phyloP scores from a whole-genome alignment of 2,888 invertebrate genomes.

The Nezara viridula region DNA sequence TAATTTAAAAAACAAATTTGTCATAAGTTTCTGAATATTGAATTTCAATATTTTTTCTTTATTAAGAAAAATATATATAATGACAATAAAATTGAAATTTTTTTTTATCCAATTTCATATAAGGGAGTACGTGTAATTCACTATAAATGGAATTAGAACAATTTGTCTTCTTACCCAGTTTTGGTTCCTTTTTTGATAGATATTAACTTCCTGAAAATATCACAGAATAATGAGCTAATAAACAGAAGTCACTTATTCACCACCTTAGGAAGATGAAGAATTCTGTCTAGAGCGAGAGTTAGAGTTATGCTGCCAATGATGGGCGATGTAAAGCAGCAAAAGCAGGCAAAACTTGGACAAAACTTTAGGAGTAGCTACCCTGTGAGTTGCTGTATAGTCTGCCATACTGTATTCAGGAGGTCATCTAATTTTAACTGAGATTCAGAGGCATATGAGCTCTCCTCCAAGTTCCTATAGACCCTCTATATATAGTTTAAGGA shows the following conservation, averaged over 20 bases:
- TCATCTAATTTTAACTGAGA: constrained; percentile 57
- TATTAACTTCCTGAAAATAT: background rate
- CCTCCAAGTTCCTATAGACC: constrained; percentile 41
- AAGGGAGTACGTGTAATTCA: background rate
- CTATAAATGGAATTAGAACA: background rate
- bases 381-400: constrained; percentile 62
- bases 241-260: constrained; percentile 36
- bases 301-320: constrained; percentile 61
- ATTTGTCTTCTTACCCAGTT: constrained; percentile 32
- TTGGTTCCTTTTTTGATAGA: background rate
- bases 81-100: too few species aligned
- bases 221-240: background rate
- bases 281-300: background rate
- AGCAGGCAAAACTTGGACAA: constrained; percentile 61
- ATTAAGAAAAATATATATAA: too few species aligned
- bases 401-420: constrained; percentile 61
- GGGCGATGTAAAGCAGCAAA: constrained; percentile 62
- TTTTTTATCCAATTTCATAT: too few species aligned
- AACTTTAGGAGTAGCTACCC: constrained; percentile 62
- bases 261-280: constrained; percentile 36
- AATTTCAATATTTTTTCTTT: too few species aligned
- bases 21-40: too few species aligned
- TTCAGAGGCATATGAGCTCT: constrained; percentile 52
- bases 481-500: constrained; percentile 56
- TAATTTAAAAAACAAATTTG: background rate